Conservation (phyloP, 2,797 vertebrate species). For the Cottoperca gobio region DNA sequence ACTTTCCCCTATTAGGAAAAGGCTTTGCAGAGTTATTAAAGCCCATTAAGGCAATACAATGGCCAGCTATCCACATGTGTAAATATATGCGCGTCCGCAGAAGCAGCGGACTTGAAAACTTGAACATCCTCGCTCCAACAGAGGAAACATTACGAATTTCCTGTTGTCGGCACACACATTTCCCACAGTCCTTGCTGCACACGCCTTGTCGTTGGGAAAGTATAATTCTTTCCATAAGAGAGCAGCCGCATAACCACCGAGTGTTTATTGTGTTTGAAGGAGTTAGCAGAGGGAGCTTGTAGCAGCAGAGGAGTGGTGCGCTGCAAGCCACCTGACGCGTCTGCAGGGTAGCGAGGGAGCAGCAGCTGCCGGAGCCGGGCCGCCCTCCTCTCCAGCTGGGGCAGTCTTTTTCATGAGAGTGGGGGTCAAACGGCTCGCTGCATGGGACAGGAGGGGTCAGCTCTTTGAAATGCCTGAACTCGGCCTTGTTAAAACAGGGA, state of each 20-base stretch:
- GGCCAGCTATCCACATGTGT: background rate
- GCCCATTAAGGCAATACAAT: background rate
- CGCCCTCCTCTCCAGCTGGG: slow-evolving; percentile 38
- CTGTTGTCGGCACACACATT: slow-evolving; percentile 72
- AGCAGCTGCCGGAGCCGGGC: slow-evolving; percentile 21
- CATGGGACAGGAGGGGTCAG: slow-evolving; percentile 35
- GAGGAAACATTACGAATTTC: slow-evolving; percentile 76
- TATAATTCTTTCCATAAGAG: slow-evolving; percentile 59
- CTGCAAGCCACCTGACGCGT: slow-evolving; percentile 67
- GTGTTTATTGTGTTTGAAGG: slow-evolving; percentile 59
- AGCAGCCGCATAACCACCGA: slow-evolving; percentile 18
- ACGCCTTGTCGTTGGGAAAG: slow-evolving; percentile 33
- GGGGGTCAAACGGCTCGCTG: slow-evolving; percentile 45
- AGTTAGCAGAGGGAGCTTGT: slow-evolving; percentile 10
- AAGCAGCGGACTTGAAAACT: background rate
- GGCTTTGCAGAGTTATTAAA: background rate
- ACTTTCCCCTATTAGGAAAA: slow-evolving; percentile 63
- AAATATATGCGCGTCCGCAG: slow-evolving; percentile 11
- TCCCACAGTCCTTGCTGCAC: slow-evolving; percentile 55
- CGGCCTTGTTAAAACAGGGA: slow-evolving; percentile 67
- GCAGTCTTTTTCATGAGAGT: slow-evolving; percentile 19
- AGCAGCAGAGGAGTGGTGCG: slow-evolving; percentile 23
- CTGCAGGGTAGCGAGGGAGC: slow-evolving; percentile 11
- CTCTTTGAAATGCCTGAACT: slow-evolving; percentile 64
- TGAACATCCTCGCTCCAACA: slow-evolving; percentile 35